Evolutionary conservation across 2,113 vertebrate species (phyloP), one percentile per base, ranked within the genome.

Genomic region (Seriola aureovittata): DNA sequence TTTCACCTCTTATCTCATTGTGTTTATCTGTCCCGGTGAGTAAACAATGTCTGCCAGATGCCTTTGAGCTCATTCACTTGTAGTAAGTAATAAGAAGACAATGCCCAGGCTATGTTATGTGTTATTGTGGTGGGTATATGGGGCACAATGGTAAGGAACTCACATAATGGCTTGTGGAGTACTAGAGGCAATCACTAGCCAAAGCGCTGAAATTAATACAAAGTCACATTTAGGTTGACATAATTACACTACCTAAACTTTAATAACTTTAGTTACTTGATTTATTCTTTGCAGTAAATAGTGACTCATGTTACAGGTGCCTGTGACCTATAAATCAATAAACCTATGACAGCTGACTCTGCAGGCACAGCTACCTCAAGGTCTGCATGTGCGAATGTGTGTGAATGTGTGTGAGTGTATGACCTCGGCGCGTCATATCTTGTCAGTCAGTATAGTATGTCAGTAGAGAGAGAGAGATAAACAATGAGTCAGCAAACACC

Each of bases 401-500:
- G 81, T 32, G 38, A 8, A 40, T 32, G 59, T 7, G 62, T 10
- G 21, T 11, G 36, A 63, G 72, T 38, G 71, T 67, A 29, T 77
- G 91, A 92, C 92, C 91, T 91, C 75, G 52, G 50, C 54, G 25
- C 79, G 86, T 88, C 87, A 84, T 46, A 65, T 82, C 63, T 87
- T 86, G 90, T 92, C 93, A 90, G 82, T 86, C 81, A 79, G 71
- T 23, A 62, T 74, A 80, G 81, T 88, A 81, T 82, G 88, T 89
- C 69, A 84, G 75, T 57, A 64, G 65, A 78, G 80, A 80, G 80
- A 80, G 65, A 19, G 82, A 32, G 65, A 90, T 75, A 93, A 90
- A 84, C 85, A 87, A 82, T 90, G 91, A 94, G 86, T 94, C 94
- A 94, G 93, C 93, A 93, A 80, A 90, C 75, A 74, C 73, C 60